Conservation (phyloP, 2,797 vertebrate species). For the Danio albolineatus region DNA sequence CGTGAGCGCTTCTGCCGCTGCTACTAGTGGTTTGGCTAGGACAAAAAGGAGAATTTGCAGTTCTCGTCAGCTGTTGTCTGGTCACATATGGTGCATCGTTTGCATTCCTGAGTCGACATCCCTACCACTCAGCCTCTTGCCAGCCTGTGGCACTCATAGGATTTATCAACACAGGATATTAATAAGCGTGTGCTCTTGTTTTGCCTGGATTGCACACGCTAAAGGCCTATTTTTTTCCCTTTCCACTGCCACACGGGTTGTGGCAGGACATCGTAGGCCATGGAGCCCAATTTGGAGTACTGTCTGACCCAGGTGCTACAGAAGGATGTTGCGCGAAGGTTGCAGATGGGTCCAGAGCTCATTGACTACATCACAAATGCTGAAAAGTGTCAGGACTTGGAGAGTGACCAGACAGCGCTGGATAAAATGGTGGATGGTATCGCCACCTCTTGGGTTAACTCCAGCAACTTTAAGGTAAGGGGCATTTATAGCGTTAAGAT, state of each 20-base stretch:
- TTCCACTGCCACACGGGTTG: constrained; percentile 56
- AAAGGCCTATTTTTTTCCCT: constrained; percentile 68
- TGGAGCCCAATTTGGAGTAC: constrained; percentile 95
- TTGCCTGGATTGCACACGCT: constrained; percentile 66
- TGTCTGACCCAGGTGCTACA: constrained; percentile 92
- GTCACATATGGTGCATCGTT: constrained; percentile 99
- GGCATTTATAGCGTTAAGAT: not conserved
- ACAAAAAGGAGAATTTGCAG: constrained; percentile 66
- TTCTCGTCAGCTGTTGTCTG: constrained; percentile 91
- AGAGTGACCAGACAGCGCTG: constrained; percentile 94
- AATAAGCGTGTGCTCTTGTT: constrained; percentile 67
- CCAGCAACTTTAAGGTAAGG: constrained; percentile 98
- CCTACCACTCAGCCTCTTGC: constrained; percentile 82
- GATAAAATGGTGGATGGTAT: constrained; percentile 97
- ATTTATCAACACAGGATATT: constrained; percentile 71
- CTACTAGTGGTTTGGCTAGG: constrained; percentile 81
- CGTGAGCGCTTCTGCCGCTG: constrained; percentile 73
- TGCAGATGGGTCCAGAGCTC: constrained; percentile 95
- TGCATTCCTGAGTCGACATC: constrained; percentile 91
- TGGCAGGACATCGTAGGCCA: constrained; percentile 61
- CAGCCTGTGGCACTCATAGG: constrained; percentile 81
- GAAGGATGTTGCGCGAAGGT: constrained; percentile 93
- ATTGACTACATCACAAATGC: constrained; percentile 93
- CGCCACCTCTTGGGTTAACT: constrained; percentile 96
- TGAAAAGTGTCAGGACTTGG: constrained; percentile 93